phyloP scores from a whole-genome alignment of 2,888 invertebrate species.

The Parnassius orleans region DNA sequence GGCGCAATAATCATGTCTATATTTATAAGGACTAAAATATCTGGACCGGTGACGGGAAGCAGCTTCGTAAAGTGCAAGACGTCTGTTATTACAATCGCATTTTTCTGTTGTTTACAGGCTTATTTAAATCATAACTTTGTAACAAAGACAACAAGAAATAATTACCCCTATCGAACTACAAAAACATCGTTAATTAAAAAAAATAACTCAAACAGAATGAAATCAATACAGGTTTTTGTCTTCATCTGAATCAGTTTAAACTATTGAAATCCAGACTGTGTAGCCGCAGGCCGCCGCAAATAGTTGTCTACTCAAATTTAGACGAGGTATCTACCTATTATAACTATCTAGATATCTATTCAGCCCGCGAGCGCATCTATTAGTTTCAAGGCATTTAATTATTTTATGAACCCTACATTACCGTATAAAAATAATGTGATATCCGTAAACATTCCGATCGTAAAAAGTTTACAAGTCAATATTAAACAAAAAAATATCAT shows the following conservation, averaged over 20 bases:
- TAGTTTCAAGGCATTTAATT: background rate
- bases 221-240: constrained; percentile 29
- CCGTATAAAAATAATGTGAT: background rate
- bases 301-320: constrained; percentile 27
- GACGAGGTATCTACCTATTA: constrained; percentile 22
- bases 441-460: background rate
- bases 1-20: no score
- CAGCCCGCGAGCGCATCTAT: constrained; percentile 17
- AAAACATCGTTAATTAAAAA: background rate
- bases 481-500: background rate
- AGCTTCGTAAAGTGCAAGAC: no score
- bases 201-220: background rate
- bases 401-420: no score
- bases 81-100: no score
- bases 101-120: no score
- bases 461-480: background rate
- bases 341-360: constrained; percentile 15
- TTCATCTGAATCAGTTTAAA: constrained; percentile 18
- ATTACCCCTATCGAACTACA: background rate
- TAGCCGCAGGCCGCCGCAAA: constrained; percentile 26
- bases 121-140: no score
- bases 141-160: background rate
- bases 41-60: no score
- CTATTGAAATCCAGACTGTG: constrained; percentile 24
- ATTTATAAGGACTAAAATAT: no score